Base-by-base conservation (phyloP, 2,797 vertebrate genomes). In the Benthosema pterotum region DNA sequence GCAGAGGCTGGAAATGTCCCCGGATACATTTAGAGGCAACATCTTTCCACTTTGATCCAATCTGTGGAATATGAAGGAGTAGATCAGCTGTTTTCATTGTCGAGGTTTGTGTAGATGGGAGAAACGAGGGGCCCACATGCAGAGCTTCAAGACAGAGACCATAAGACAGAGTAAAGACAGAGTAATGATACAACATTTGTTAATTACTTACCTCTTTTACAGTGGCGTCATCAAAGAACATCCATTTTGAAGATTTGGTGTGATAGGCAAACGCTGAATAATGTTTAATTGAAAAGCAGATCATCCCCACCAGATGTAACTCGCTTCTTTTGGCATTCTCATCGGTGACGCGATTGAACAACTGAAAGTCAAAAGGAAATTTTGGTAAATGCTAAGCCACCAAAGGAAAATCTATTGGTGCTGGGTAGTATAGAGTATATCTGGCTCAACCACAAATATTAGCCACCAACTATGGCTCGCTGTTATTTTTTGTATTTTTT, bases 231-330 rank as follows among this genome's bases (percentile, higher is more conserved):
- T 99, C 97, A 68, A 99, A 99, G 84, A 99, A 95, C 69, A 99
- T 93, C 98, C 98, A 99, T 82, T 97, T 96, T 83, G 95, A 95
- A 85, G 94, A 98, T 93, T 97, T 98, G 73, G 95, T 98, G 86
- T 99, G 98, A 86, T 96, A 96, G 71, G 97, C 96, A 72, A 99
- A 99, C 84, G 97, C 94, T 86, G 96, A 98, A 78, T 99, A 99
- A 87, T 99, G 98, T 87, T 93, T 93, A 84, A 94, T 98, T n/a
- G 96, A 92, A 78, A 98, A 99, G 85, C 98, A 99, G 91, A 99
- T 97, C 95, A 99, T 94, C 73, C 96, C 97, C 81, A 99, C 98
- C 73, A 99, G 95, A 78, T 94, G 93, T 22, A 99, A 95, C 76
- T 99, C 97, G 55, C 94, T 97, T 13, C 89, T 93, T 88, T 93